Evolutionary conservation across 2,113 vertebrate genomes (phyloP), one percentile per base, ranked within the genome.

Genomic region (Cryptomyrus ogoouensis): DNA sequence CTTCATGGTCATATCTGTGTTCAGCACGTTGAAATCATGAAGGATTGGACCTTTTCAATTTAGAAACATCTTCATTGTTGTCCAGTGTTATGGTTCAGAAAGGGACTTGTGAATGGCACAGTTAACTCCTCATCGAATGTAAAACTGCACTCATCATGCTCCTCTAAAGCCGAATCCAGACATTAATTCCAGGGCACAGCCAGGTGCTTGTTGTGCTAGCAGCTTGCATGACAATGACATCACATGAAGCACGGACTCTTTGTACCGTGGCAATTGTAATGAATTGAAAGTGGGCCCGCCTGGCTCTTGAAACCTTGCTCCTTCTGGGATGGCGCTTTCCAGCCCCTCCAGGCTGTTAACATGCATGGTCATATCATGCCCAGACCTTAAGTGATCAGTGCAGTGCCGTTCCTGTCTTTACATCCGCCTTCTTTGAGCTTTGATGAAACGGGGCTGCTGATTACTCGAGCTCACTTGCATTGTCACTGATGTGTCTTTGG

Each of bases 181-280:
- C 35, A 31, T 70, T 70, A 77, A 77, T 77, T 39, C 35, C 15
- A n/a, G n/a, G 1, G 35, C 74, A 19, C 35, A 77, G 35, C 35
- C 35, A 77, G 13, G 74, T 77, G 74, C 17, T 5, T 39, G 74
- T 39, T 39, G 1, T 77, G 31, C 5, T 77, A 6, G 74, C 31
- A n/a, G 74, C 15, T 42, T 17, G 74, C 74, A 19, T 77, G 35
- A 77, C 15, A 42, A 42, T 42, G 35, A 77, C 74, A 77, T 77
- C 74, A 77, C 74, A 77, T n/a, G 2, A 19, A 39, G 74, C 70
- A 77, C 13, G 0, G 35, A 77, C 15, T 77, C 74, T 77, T 77
- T 77, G 70, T 77, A 17, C 70, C 15, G 13, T 5, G 1, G 74
- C 74, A 77, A 1, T 92, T 93, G 93, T 95, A 95, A 93, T 94